phyloP scores from a whole-genome alignment of 2,888 invertebrate species.

The Heliconius cydno region DNA sequence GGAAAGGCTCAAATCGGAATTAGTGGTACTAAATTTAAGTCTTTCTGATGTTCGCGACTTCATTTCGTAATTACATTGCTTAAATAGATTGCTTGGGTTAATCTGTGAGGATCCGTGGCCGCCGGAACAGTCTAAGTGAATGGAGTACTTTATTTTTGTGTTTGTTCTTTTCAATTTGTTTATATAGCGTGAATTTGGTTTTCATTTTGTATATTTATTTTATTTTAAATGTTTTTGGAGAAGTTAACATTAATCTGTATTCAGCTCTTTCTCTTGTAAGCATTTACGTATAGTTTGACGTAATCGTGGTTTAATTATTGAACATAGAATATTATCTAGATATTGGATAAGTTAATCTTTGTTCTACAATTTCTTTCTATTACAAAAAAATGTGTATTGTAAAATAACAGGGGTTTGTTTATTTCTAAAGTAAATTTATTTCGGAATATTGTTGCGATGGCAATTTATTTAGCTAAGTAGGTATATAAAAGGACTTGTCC shows the following conservation, averaged over 20 bases:
- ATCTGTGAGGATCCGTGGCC: conserved; percentile 54
- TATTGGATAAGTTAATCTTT: neutral
- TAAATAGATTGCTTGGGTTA: conserved; percentile 67
- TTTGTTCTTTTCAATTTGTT: conserved; percentile 31
- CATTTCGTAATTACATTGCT: conserved; percentile 69
- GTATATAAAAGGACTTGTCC: too few species aligned
- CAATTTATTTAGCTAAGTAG: too few species aligned
- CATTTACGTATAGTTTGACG: too few species aligned
- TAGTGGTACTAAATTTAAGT: conserved; percentile 42
- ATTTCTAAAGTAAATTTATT: too few species aligned
- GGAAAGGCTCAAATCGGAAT: conserved; percentile 36
- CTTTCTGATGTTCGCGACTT: conserved; percentile 57
- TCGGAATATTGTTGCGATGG: too few species aligned
- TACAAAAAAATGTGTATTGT: too few species aligned
- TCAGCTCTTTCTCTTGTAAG: neutral
- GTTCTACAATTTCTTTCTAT: neutral
- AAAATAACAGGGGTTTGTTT: too few species aligned
- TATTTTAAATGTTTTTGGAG: neutral
- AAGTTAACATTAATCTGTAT: neutral
- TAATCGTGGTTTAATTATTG: neutral
- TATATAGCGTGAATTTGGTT: conserved; percentile 22
- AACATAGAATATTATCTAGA: neutral
- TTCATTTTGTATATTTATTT: conserved; percentile 11
- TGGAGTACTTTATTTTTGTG: conserved; percentile 24
- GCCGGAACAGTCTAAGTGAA: conserved; percentile 38